Evolutionary conservation across 1,140 invertebrate species (phyloP).

Genomic region (Tenebrio molitor): DNA sequence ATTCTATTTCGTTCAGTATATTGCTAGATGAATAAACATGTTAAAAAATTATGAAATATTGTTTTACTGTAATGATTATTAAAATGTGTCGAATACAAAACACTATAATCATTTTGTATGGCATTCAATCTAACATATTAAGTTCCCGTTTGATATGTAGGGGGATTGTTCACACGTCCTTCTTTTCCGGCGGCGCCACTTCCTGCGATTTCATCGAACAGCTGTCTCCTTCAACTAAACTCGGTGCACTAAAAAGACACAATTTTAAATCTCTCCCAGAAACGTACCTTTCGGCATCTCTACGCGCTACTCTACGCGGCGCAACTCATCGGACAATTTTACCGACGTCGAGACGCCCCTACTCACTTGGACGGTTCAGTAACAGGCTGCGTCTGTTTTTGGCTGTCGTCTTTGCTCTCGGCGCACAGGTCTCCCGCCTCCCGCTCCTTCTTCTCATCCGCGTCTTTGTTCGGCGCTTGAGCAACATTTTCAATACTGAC

Average conservation of each 20-base stretch:
- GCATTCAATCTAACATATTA: slow-evolving; percentile 54
- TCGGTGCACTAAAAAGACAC: slow-evolving; percentile 9
- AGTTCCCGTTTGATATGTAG: slow-evolving; percentile 56
- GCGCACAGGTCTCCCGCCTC: slow-evolving; percentile 15
- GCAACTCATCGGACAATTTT: too few species aligned
- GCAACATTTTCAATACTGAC: slow-evolving; percentile 54
- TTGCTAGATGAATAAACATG: slow-evolving; percentile 56
- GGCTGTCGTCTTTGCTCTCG: slow-evolving; percentile 5
- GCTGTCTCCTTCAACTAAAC: slow-evolving; percentile 1
- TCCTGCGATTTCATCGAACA: slow-evolving; percentile 25
- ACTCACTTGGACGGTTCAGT: slow-evolving; percentile 55
- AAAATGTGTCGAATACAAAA: slow-evolving; percentile 61
- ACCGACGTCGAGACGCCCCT: too few species aligned
- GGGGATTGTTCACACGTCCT: slow-evolving; percentile 54
- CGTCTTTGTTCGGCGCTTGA: slow-evolving; percentile 46
- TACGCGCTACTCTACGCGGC: too few species aligned
- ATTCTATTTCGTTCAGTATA: slow-evolving; percentile 51
- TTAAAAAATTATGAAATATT: slow-evolving; percentile 51
- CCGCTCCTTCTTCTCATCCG: slow-evolving; percentile 19
- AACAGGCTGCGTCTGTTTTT: not conserved
- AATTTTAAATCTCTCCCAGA: not conserved
- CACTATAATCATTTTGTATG: slow-evolving; percentile 59
- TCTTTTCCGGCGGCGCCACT: not conserved
- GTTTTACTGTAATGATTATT: slow-evolving; percentile 55
- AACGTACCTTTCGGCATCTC: not conserved